A percentile compares a stretch with the other conserved stretches of the same genome.
phyloP scores from a whole-genome alignment of 2,113 vertebrate genomes.

The Polyodon spathula region DNA sequence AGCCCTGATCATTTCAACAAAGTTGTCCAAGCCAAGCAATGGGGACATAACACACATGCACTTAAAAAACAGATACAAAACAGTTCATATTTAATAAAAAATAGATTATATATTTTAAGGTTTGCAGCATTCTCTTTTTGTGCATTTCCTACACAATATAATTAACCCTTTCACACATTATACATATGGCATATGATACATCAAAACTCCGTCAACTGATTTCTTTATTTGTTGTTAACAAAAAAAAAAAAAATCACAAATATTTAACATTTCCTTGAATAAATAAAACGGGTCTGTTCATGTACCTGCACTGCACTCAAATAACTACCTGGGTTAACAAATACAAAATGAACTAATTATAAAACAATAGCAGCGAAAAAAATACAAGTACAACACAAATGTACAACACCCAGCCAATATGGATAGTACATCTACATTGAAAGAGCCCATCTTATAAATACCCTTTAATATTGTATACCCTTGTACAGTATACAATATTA shows the following conservation, averaged over 20 bases:
- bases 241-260: background rate
- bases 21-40: conserved; percentile 2
- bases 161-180: conserved; percentile 11
- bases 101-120: conserved; percentile 20
- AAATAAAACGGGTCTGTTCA: background rate
- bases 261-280: background rate
- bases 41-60: conserved; percentile 14
- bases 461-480: too few relatives aligned
- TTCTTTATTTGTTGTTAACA: background rate
- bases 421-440: too few relatives aligned
- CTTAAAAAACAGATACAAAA: conserved; percentile 22
- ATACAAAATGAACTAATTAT: too few relatives aligned
- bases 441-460: too few relatives aligned
- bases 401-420: too few relatives aligned
- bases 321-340: too few relatives aligned
- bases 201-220: background rate
- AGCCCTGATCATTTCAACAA: background rate
- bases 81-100: conserved; percentile 29
- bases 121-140: conserved; percentile 11
- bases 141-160: conserved; percentile 11
- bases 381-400: too few relatives aligned
- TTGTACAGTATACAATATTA: too few relatives aligned
- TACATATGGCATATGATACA: background rate
- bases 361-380: too few relatives aligned
- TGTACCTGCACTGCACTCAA: background rate